Evolutionary conservation across 2,888 invertebrate genomes (phyloP).

Genomic region (Lithophane ornitopus): DNA sequence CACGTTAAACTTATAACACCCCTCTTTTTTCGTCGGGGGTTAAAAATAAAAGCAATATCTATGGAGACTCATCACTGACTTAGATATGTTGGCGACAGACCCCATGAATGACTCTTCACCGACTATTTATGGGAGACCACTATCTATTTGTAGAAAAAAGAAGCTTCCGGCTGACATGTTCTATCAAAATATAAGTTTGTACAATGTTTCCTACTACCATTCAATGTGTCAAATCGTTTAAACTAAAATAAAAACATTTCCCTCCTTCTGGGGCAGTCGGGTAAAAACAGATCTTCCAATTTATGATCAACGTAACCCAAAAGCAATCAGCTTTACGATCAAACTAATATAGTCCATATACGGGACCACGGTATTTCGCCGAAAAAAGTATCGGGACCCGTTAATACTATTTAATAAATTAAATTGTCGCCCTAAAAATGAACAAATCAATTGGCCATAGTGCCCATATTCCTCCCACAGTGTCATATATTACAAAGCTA

Average conservation of each 20-base stretch:
- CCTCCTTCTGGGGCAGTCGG: too few species aligned
- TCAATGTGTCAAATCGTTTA: background rate
- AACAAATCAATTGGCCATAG: constrained; percentile 53
- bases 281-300: too few species aligned
- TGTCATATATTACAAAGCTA: constrained; percentile 61
- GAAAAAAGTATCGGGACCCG: constrained; percentile 45
- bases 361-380: constrained; percentile 25
- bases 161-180: constrained; percentile 32
- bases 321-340: too few species aligned
- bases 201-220: background rate
- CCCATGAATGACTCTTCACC: background rate
- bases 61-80: background rate
- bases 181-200: constrained; percentile 14
- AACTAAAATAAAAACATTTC: too few species aligned
- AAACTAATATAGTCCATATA: constrained; percentile 10
- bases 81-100: background rate
- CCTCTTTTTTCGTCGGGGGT: too few species aligned
- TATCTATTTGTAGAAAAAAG: constrained; percentile 24
- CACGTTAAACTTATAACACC: too few species aligned
- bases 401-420: constrained; percentile 68
- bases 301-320: too few species aligned
- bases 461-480: constrained; percentile 71
- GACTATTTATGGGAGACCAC: constrained; percentile 10
- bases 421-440: constrained; percentile 70
- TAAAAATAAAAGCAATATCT: background rate